Evolutionary conservation across 2,888 invertebrate species (phyloP).

Genomic region (Myathropa florea): DNA sequence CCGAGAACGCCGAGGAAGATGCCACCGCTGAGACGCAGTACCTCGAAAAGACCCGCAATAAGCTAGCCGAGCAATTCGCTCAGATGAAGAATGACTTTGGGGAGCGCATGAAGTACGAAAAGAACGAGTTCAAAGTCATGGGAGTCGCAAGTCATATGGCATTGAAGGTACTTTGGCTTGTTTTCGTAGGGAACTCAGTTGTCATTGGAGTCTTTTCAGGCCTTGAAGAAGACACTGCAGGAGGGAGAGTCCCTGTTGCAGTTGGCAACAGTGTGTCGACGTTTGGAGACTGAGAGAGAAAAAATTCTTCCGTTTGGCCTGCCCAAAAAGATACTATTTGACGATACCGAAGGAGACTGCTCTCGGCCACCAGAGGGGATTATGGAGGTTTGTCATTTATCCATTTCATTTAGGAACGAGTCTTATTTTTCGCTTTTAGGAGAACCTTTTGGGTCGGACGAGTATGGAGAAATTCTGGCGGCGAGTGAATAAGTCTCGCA

Average conservation of each 20-base stretch:
- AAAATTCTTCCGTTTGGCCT: slow-evolving; percentile 80
- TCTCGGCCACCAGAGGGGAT: slow-evolving; percentile 74
- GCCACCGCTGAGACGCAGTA: slow-evolving; percentile 81
- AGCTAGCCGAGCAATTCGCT: slow-evolving; percentile 81
- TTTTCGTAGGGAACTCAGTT: background rate
- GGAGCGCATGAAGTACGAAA: slow-evolving; percentile 81
- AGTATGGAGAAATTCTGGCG: slow-evolving; percentile 88
- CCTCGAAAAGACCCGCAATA: slow-evolving; percentile 81
- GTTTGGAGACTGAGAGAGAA: slow-evolving; percentile 85
- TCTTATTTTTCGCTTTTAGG: slow-evolving; percentile 74
- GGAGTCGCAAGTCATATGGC: slow-evolving; percentile 84
- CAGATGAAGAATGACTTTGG: slow-evolving; percentile 83
- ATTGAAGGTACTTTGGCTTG: slow-evolving; percentile 72
- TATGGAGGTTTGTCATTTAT: slow-evolving; percentile 64
- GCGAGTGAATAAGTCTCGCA: slow-evolving; percentile 82
- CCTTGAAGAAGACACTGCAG: slow-evolving; percentile 82
- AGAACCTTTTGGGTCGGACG: slow-evolving; percentile 77
- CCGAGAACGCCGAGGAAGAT: slow-evolving; percentile 80
- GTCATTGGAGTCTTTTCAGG: slow-evolving; percentile 75
- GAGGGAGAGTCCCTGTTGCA: slow-evolving; percentile 85
- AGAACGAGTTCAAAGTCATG: slow-evolving; percentile 83
- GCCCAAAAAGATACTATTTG: slow-evolving; percentile 74
- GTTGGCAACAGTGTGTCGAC: slow-evolving; percentile 84
- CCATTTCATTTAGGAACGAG: background rate
- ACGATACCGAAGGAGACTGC: slow-evolving; percentile 78